Base-by-base conservation (phyloP, 2,113 vertebrate species). In the Callithrix jacchus region DNA sequence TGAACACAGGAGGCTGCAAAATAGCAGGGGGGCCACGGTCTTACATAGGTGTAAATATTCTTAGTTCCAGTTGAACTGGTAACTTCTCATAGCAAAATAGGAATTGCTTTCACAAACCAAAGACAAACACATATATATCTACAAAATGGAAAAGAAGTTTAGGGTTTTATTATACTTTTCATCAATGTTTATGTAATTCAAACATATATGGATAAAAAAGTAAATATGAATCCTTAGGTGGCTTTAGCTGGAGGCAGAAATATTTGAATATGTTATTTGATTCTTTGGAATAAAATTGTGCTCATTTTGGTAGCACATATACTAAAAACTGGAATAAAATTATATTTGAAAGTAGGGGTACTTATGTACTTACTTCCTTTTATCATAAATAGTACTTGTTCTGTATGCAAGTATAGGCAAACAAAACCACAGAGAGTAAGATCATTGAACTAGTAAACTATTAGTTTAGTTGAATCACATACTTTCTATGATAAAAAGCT, bases 211-310 rank as follows among this genome's bases (percentile, higher is more conserved):
- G 10, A 42, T 30, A 56, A 70, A 49, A 93, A 93, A 93, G n/a
- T 42, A 84, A 97, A 76, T 35, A 37, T 27, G 12, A 64, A 87
- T 61, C 32, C 20, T 85, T 86, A 54, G 23, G 3, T 56, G 8
- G 14, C 58, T 96, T 25, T 70, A 64, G 32, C 18, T 47, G 37
- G 42, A 93, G 61, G 16, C 47, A 80, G 80, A 91, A 40, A 49
- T 76, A 89, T 76, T 71, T 90, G 25, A 70, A 61, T 82, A 52
- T 27, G 3, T 81, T 94, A 61, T n/a, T 40, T 3, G 40, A 79
- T 40, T 89, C 92, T 95, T 93, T 32, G 64, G 40, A 84, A 80
- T 84, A 91, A 80, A 91, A 68, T 71, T 66, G 12, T 64, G 61
- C 61, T 64, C 12, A 13, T 64, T 64, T 64, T 1, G 2, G 61